Base-by-base conservation (phyloP, 1,140 invertebrate species). In the Cryptotermes secundus region DNA sequence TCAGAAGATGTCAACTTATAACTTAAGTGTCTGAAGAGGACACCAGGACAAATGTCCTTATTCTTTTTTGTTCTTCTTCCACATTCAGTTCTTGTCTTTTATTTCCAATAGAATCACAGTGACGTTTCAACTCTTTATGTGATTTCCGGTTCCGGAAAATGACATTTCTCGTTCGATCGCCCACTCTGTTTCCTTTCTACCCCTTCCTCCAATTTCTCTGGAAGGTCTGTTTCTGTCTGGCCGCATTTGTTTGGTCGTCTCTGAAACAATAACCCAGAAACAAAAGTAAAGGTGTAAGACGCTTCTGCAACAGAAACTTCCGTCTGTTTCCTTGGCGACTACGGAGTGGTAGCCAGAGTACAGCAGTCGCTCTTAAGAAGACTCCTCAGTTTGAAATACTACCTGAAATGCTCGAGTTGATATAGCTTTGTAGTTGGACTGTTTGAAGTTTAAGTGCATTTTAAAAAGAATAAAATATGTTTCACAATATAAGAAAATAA, bases 81-180 rank as follows among this genome's bases (percentile, higher is more conserved):
- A 7, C 26, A 72, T n/a, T 31, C 59, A 31, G n/a, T 31, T 72
- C 9, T 10, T 72, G 7, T 72, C 59, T 72, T 72, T 72, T 72
- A 26, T 72, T 72, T 72, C 59, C 59, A 72, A 72, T 72, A 72
- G n/a, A 72, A 72, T 72, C 59, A 72, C 59, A 72, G 59, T 72
- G 59, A 72, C 59, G n/a, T 72, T 72, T 72, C 59, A 72, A n/a
- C 59, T 72, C 59, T 72, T 72, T 72, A 72, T 31, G n/a, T 72
- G 59, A 72, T 72, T 72, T 72, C 59, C 59, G 59, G 59, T 72
- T 72, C 59, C 59, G 59, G 59, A 72, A 72, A 72, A 72, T 72
- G 59, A 72, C 59, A 72, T 72, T 72, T 72, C 59, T 72, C 59
- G 26, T 72, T 72, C 59, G 59, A 72, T 72, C 59, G n/a, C 26